Percentiles rank a stretch among this genome's conserved stretches.
Evolutionary conservation across 2,113 vertebrate genomes (phyloP).

Genomic region (Poeciliopsis occidentalis): DNA sequence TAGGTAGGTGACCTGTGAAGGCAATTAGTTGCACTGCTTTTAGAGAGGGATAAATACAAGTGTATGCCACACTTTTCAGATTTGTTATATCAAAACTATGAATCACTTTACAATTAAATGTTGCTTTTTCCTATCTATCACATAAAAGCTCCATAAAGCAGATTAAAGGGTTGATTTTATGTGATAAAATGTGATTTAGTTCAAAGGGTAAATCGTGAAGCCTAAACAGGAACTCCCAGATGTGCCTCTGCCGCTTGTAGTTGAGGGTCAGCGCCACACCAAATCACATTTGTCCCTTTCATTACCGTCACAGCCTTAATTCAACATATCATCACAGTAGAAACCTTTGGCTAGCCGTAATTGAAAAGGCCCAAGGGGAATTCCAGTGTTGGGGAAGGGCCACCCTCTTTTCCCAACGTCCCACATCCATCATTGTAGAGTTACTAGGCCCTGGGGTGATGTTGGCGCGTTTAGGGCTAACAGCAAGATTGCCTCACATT

Average conservation of each 20-base stretch:
- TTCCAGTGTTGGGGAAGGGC: conserved; percentile 62
- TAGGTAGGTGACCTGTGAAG: not conserved
- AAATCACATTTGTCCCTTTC: conserved; percentile 76
- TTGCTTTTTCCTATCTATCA: not conserved
- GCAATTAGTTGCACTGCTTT: not conserved
- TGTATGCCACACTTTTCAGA: not conserved
- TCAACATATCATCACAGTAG: conserved; percentile 73
- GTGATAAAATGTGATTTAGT: not conserved
- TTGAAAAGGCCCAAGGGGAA: conserved; percentile 81
- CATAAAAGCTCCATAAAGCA: not conserved
- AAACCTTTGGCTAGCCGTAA: conserved; percentile 76
- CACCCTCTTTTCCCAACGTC: conserved; percentile 42
- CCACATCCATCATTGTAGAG: conserved; percentile 75
- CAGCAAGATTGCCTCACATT: conserved; percentile 62
- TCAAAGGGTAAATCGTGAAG: not conserved
- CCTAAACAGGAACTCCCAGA: not conserved
- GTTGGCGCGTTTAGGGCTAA: conserved; percentile 72
- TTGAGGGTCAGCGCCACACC: conserved; percentile 68
- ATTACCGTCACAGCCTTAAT: conserved; percentile 76
- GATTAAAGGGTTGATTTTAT: not conserved
- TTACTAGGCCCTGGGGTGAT: conserved; percentile 71
- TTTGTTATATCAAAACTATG: not conserved
- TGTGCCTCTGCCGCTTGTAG: conserved; percentile 15
- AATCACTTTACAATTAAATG: not conserved
- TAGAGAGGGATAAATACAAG: not conserved